These are phyloP conservation scores for Peromyscus eremicus DNA, from an alignment of 2,797 vertebrate genomes.

Conservation along the genomic window DNA sequence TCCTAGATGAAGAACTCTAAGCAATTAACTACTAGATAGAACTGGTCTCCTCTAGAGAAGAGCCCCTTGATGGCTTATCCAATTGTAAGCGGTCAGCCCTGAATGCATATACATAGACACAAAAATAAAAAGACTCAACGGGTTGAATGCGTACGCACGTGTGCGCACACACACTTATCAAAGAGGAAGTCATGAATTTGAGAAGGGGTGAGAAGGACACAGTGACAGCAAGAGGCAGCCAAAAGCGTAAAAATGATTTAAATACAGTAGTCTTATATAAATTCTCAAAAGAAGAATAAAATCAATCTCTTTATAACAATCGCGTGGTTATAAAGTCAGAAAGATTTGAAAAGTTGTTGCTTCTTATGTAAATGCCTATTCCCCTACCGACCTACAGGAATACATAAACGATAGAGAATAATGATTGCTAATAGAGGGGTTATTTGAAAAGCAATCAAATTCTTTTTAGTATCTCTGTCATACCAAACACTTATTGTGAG, in stretches of 20 bases:
- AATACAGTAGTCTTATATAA: neutral
- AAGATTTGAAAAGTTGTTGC: neutral
- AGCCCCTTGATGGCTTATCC: neutral
- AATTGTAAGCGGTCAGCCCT: too few relatives aligned
- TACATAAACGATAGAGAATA: neutral
- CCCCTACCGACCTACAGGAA: neutral
- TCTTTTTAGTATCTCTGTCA: neutral
- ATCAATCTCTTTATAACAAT: neutral
- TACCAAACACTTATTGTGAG: rapidly evolving
- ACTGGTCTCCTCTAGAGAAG: neutral
- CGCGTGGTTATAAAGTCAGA: neutral
- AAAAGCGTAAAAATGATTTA: neutral
- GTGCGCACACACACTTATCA: neutral
- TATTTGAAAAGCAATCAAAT: neutral
- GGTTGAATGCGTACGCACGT: neutral
- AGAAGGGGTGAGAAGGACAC: neutral
- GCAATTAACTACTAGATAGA: neutral
- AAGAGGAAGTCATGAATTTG: neutral
- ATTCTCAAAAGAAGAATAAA: neutral
- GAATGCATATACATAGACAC: neutral
- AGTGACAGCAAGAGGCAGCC: neutral
- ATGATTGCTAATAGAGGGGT: neutral
- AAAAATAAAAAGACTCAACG: neutral
- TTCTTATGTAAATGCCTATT: neutral
- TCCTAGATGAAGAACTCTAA: too few relatives aligned